Evolutionary conservation across 2,797 vertebrate species (phyloP).

Genomic region (Sphaeramia orbicularis): DNA sequence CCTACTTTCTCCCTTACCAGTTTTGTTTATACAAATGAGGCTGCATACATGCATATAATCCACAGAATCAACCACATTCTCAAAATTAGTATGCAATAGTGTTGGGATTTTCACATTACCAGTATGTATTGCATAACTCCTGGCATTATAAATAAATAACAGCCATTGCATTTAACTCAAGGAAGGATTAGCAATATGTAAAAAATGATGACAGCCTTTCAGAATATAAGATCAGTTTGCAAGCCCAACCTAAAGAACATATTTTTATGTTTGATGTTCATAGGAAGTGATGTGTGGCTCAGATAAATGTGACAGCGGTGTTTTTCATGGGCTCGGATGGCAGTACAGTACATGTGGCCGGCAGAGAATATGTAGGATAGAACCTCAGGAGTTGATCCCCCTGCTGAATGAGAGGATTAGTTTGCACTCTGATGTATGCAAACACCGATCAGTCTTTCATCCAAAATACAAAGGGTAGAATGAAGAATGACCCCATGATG

Average conservation of each 20-base stretch:
- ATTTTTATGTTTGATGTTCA: not conserved
- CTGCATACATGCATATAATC: not conserved
- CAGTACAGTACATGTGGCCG: conserved; percentile 16
- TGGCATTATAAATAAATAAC: no score
- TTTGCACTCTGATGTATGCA: conserved; percentile 61
- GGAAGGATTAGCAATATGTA: no score
- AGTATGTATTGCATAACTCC: conserved; percentile 14
- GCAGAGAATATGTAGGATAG: conserved; percentile 59
- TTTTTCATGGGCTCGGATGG: conserved; percentile 25
- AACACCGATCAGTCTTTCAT: conserved; percentile 62
- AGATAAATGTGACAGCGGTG: conserved; percentile 20
- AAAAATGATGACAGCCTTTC: not conserved
- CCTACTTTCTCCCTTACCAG: not conserved
- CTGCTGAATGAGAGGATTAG: conserved; percentile 77
- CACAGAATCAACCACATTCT: not conserved
- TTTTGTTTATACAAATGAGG: not conserved
- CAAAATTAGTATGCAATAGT: not conserved
- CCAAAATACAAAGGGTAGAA: conserved; percentile 57
- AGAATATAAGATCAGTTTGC: not conserved
- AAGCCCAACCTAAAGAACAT: not conserved
- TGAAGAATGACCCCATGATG: conserved; percentile 33
- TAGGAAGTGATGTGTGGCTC: not conserved
- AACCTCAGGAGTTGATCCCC: conserved; percentile 72
- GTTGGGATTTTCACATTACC: conserved; percentile 6
- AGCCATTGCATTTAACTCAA: no score